Conservation (phyloP, 2,797 vertebrate genomes). For the Hyperoplus lanceolatus region DNA sequence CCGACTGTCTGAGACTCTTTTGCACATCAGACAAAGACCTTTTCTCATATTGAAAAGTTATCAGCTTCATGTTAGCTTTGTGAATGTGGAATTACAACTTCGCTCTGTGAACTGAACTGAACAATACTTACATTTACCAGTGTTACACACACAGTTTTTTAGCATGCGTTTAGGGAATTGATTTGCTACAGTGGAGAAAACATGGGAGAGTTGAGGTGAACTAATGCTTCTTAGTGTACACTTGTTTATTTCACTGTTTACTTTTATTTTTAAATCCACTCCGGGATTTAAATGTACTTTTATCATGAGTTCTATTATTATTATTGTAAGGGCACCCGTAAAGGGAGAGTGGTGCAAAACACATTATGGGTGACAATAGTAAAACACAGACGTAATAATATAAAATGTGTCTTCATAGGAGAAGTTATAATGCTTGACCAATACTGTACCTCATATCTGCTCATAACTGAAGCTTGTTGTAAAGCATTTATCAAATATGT, state of each 20-base stretch:
- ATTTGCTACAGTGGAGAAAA: conserved; percentile 2
- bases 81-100: conserved; percentile 19
- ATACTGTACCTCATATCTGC: not conserved
- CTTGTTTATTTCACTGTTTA: not conserved
- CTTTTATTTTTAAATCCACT: not conserved
- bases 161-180: not conserved
- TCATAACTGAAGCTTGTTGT: not conserved
- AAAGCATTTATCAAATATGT: not conserved
- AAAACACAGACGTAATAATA: not conserved
- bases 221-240: not conserved
- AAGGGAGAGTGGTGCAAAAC: not conserved
- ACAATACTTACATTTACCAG: conserved; percentile 14
- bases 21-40: conserved; percentile 67
- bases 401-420: not conserved
- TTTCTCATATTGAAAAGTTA: conserved; percentile 39
- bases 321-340: not conserved
- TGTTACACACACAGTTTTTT: not conserved
- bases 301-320: too few species aligned
- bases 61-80: conserved; percentile 21
- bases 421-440: not conserved
- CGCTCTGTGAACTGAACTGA: conserved; percentile 27
- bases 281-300: too few species aligned
- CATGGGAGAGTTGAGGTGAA: not conserved
- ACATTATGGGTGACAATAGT: not conserved
- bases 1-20: conserved; percentile 59